These are phyloP conservation scores for Spodoptera frugiperda DNA, from an alignment of 1,140 invertebrate genomes.

Conservation along the genomic window DNA sequence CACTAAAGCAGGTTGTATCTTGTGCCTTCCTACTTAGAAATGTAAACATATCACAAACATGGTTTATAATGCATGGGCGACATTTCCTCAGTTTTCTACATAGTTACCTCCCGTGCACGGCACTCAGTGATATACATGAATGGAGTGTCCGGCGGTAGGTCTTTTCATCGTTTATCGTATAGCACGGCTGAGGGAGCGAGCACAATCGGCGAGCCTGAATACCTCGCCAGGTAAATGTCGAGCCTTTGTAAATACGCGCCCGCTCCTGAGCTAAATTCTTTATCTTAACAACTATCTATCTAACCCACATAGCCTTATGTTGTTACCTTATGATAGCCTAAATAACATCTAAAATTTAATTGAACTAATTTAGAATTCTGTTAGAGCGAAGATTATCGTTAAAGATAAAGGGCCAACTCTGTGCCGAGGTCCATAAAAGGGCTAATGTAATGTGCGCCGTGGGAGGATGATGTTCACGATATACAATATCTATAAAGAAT, in stretches of 20 bases:
- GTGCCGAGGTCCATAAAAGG: conserved; percentile 22
- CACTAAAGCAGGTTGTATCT: not conserved
- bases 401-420: conserved; percentile 40
- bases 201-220: conserved; percentile 59
- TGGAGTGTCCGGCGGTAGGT: conserved; percentile 64
- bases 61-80: conserved; percentile 18
- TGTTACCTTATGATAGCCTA: conserved; percentile 7
- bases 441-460: conserved; percentile 35
- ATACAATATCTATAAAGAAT: conserved; percentile 15
- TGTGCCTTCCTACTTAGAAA: not conserved
- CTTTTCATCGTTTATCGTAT: conserved; percentile 65
- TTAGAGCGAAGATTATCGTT: conserved; percentile 40
- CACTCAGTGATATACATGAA: conserved; percentile 67
- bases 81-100: conserved; percentile 57
- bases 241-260: conserved; percentile 54
- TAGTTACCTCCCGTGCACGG: conserved; percentile 52
- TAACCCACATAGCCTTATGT: conserved; percentile 2
- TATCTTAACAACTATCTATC: conserved; percentile 53
- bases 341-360: conserved; percentile 47
- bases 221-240: conserved; percentile 57
- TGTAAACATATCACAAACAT: not conserved
- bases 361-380: conserved; percentile 40
- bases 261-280: conserved; percentile 53
- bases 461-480: conserved; percentile 18
- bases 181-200: conserved; percentile 59